Percentiles rank a stretch among this genome's conserved stretches.
Evolutionary conservation across 2,113 vertebrate species (phyloP).

Genomic region (Pristiophorus japonicus): DNA sequence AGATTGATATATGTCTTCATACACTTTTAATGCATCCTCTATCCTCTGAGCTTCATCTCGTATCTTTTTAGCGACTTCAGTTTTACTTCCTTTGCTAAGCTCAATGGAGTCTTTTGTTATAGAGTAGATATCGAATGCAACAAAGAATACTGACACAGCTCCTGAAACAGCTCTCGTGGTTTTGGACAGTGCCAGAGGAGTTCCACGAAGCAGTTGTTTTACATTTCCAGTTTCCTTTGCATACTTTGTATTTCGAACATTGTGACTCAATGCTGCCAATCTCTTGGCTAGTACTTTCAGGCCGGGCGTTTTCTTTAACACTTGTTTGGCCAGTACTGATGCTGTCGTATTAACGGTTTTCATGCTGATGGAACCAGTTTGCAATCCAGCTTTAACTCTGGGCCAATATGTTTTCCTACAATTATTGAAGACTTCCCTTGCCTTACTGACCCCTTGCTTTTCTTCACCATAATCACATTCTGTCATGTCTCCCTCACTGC

Average conservation of each 20-base stretch:
- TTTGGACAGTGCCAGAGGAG: neutral
- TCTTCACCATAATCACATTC: too few species aligned
- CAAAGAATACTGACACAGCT: neutral
- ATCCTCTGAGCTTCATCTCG: neutral
- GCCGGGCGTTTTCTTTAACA: neutral
- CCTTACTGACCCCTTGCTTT: too few species aligned
- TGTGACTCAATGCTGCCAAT: neutral
- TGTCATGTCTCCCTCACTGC: neutral
- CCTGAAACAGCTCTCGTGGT: neutral
- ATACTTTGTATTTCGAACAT: neutral
- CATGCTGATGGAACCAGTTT: neutral
- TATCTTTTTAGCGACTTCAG: neutral
- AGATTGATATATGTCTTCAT: neutral
- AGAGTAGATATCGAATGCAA: neutral
- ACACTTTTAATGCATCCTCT: neutral
- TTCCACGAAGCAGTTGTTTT: neutral
- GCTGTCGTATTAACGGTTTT: neutral
- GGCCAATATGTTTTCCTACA: too few species aligned
- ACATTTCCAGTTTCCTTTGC: neutral
- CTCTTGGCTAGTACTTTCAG: neutral
- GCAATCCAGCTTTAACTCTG: neutral
- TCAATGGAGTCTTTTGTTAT: neutral
- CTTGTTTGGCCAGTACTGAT: neutral
- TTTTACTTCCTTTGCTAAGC: slow-evolving; percentile 16
- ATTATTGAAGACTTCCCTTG: too few species aligned